Evolutionary conservation across 1,140 invertebrate genomes (phyloP).

Genomic region (Mamestra configurata): DNA sequence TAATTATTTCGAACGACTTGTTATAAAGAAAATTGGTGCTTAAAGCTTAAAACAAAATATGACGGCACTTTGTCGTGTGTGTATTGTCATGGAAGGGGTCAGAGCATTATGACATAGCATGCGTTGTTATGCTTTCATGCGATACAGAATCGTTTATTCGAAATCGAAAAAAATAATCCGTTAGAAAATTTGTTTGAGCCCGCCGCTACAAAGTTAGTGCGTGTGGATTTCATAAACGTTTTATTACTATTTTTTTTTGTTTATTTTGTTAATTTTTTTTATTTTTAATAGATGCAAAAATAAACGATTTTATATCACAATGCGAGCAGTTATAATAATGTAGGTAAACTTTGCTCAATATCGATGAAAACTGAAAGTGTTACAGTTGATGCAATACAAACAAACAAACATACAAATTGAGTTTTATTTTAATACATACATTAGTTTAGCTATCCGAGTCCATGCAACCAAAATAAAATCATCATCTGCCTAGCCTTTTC

Average conservation of each 20-base stretch:
- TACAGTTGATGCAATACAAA: conserved; percentile 88
- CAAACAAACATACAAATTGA: conserved; percentile 82
- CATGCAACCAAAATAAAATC: too few species aligned
- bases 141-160: conserved; percentile 70
- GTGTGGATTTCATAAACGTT: conserved; percentile 52
- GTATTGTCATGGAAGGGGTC: conserved; percentile 81
- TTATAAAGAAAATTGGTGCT: conserved; percentile 88
- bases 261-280: conserved; percentile 32
- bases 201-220: conserved; percentile 55
- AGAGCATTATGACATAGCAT: conserved; percentile 86
- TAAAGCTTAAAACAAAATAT: conserved; percentile 87
- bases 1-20: conserved; percentile 88
- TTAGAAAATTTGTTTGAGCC: conserved; percentile 30
- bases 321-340: conserved; percentile 85
- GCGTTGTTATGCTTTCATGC: conserved; percentile 84
- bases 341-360: conserved; percentile 88
- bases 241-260: conserved; percentile 8
- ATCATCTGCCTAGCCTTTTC: too few species aligned
- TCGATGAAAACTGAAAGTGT: conserved; percentile 86
- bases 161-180: conserved; percentile 30
- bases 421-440: conserved; percentile 77
- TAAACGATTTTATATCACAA: conserved; percentile 70
- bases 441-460: too few species aligned
- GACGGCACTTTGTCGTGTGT: conserved; percentile 76
- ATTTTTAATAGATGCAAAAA: conserved; percentile 66